Evolutionary conservation across 2,113 vertebrate species (phyloP).

Genomic region (Ctenomys sociabilis): DNA sequence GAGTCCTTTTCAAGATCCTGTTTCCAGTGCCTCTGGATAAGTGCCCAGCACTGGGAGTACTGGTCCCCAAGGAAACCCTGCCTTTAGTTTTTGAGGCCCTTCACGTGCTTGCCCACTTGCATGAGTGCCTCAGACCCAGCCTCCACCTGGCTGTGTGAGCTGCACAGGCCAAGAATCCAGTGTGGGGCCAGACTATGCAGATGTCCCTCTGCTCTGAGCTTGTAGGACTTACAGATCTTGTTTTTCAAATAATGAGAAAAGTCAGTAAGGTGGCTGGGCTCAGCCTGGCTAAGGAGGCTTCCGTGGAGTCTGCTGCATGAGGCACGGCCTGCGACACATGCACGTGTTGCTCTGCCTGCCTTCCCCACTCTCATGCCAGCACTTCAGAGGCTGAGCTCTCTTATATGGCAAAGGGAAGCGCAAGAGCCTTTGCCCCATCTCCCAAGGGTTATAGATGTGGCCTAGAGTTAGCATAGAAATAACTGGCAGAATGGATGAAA

Average conservation of each 20-base stretch:
- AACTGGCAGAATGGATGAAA: background rate
- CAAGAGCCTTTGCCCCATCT: background rate
- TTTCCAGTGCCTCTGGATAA: background rate
- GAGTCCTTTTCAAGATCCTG: background rate
- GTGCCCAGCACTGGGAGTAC: background rate
- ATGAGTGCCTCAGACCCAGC: background rate
- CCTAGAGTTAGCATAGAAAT: background rate
- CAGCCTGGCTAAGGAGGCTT: background rate
- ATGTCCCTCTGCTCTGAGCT: background rate
- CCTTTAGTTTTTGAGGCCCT: background rate
- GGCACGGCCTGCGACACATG: background rate
- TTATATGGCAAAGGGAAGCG: background rate
- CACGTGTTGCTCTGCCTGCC: background rate
- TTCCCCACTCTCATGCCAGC: background rate
- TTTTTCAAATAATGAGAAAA: background rate
- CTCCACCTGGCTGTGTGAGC: background rate
- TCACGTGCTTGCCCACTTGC: background rate
- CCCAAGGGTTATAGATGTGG: background rate
- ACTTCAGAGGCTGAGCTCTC: background rate
- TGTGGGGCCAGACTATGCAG: too few relatives aligned
- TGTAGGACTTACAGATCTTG: background rate
- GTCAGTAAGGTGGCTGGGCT: background rate
- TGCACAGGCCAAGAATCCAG: background rate
- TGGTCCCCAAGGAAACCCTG: background rate
- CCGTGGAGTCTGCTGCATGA: background rate